Evolutionary conservation across 2,113 vertebrate genomes (phyloP).

Genomic region (Nesoenas mayeri): DNA sequence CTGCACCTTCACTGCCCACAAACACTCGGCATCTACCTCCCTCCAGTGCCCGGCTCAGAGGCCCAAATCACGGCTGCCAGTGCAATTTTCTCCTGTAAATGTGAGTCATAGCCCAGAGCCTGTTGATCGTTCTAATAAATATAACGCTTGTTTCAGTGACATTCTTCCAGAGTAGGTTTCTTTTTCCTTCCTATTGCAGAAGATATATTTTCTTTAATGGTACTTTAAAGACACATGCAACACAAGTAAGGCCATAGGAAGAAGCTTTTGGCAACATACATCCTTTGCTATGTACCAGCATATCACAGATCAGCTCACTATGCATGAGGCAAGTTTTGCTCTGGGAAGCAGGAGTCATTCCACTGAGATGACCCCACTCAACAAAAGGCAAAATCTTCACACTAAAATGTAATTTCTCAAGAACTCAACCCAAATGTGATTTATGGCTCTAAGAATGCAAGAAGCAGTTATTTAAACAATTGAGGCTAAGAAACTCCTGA

Average conservation of each 20-base stretch:
- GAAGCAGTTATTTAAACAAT: neutral
- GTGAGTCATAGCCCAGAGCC: constrained; percentile 27
- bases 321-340: neutral
- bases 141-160: neutral
- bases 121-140: neutral
- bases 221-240: neutral
- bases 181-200: neutral
- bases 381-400: neutral
- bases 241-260: neutral
- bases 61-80: neutral
- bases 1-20: neutral
- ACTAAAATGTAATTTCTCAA: neutral
- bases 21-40: neutral
- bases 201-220: neutral
- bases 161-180: neutral
- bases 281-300: neutral
- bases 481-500: neutral
- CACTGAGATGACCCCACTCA: neutral
- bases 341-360: neutral
- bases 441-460: neutral
- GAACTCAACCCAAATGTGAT: neutral
- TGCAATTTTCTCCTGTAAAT: neutral
- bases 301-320: neutral
- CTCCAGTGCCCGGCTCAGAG: neutral
- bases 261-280: neutral